Base-by-base conservation (phyloP, 2,888 invertebrate species). In the Automeris io region DNA sequence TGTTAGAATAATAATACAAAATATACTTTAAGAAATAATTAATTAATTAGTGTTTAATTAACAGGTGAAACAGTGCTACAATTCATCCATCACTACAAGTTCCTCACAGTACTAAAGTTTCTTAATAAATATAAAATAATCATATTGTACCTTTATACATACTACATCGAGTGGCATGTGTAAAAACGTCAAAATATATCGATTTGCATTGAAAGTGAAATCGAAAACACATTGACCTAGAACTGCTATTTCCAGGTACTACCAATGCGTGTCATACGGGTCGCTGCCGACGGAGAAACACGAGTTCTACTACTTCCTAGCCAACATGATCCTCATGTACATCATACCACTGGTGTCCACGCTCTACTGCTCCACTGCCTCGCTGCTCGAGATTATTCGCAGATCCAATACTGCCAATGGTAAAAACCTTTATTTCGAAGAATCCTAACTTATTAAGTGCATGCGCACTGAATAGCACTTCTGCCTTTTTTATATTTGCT, bases 251-350 rank as follows among this genome's bases (percentile, higher is more conserved):
- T 32, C 3, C 73, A 86, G 86, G 24, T 98, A 94, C 80, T 91
- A 90, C 57, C 98, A 98, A 68, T 98, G 98, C 77, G 94, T 98
- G 36, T 93, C 95, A 0, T 95, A 93, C 78, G 92, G 95, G 59
- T 91, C 92, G 35, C 92, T 96, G 61, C 90, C 92, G 9, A 90
- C 91, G 1, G 83, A 79, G 44, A 73, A 88, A 1, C 92, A 95
- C 61, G 94, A 96, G 77, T 81, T 95, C 45, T 89, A 90, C 5
- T 97, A 97, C 79, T 92, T 92, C 58, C 79, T 95, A 6, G 91
- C 95, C 57, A 94, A 93, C 53, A 93, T 96, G 93, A 71, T 92
- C 33, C 91, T 94, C 63, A 95, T 97, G 93, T 97, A 97, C 72
- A 91, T 92, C 31, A 85, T 95, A 24, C 97, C 97, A 0, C 85